Percentiles rank a stretch among this genome's conserved stretches.
Evolutionary conservation across 2,797 vertebrate species (phyloP).

Genomic region (Eupleurogrammus muticus): DNA sequence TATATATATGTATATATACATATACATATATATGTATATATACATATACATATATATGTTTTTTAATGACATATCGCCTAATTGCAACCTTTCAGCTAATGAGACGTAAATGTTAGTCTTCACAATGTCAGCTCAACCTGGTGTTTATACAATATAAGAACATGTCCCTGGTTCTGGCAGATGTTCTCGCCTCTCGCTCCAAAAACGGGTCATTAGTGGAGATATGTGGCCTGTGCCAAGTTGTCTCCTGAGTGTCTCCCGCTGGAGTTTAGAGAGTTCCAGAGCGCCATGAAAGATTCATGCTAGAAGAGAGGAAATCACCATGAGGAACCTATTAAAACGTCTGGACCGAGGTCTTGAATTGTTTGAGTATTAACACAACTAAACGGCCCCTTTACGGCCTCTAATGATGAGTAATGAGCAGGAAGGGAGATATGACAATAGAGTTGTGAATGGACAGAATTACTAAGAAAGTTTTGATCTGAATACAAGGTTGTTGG

Average conservation of each 20-base stretch:
- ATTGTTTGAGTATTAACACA: constrained; percentile 48
- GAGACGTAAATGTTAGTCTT: not conserved
- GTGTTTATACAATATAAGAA: constrained; percentile 9
- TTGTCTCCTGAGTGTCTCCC: constrained; percentile 49
- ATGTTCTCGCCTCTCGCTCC: constrained; percentile 34
- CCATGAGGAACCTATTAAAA: constrained; percentile 69
- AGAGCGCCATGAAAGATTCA: constrained; percentile 74
- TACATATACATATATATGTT: too few relatives aligned
- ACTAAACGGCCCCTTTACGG: constrained; percentile 40
- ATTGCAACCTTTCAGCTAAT: constrained; percentile 9
- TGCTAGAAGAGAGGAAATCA: constrained; percentile 44
- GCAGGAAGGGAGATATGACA: not conserved
- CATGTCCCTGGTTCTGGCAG: constrained; percentile 44
- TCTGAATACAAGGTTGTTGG: too few relatives aligned
- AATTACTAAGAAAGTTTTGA: not conserved
- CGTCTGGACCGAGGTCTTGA: constrained; percentile 45
- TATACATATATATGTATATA: too few relatives aligned
- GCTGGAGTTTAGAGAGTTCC: constrained; percentile 43
- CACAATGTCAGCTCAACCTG: not conserved
- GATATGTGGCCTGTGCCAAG: constrained; percentile 53
- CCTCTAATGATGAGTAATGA: constrained; percentile 31
- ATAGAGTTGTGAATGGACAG: not conserved
- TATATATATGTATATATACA: too few relatives aligned
- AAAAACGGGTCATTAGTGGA: constrained; percentile 70
- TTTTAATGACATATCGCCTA: not conserved